Evolutionary conservation across 1,140 invertebrate genomes (phyloP), one percentile per base, ranked within the genome.

Genomic region (Hyphantria cunea): DNA sequence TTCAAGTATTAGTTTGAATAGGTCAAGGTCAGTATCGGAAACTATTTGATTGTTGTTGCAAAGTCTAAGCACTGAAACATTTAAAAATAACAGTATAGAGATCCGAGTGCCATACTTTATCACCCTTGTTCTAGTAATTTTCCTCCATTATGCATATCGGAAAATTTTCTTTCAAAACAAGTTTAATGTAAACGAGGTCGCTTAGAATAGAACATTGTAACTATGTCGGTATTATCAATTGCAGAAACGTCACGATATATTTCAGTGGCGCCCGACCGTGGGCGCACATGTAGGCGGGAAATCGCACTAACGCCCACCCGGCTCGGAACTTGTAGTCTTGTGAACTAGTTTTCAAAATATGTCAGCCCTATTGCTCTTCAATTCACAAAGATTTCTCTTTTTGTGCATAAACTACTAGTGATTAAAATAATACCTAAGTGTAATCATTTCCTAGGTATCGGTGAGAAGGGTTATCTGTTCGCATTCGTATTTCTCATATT

Each of bases 221-320:
- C 54, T 47, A 48, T 59, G 55, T 51, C 37, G 49, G 58, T 17
- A 34, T 61, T 52, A 52, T 51, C 49, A 61, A 61, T 51, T 61
- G 39, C 9, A 55, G 17, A 63, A 63, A 53, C 37, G 54, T 63
- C 45, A 42, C 32, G 48, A 70, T 48, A 56, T 58, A 68, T 68
- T 72, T 68, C 54, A 64, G 58, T 32, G 54, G 34, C 42, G 51
- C 41, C 44, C 41, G 49, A 44, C 37, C 12, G 69, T 64, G 56
- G 70, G 58, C 60, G 61, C 33, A 34, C 25, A 48, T 51, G 69
- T 72, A 58, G 70, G 70, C 49, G 66, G 49, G 9, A 41, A 58
- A 63, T 65, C 58, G 60, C 53, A 41, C 50, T 55, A 55, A 32
- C 60, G 60, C 60, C 66, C 53, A 63, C 66, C 41, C 17, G 41